Evolutionary conservation across 1,140 invertebrate genomes (phyloP).

Genomic region (Mercenaria mercenaria): DNA sequence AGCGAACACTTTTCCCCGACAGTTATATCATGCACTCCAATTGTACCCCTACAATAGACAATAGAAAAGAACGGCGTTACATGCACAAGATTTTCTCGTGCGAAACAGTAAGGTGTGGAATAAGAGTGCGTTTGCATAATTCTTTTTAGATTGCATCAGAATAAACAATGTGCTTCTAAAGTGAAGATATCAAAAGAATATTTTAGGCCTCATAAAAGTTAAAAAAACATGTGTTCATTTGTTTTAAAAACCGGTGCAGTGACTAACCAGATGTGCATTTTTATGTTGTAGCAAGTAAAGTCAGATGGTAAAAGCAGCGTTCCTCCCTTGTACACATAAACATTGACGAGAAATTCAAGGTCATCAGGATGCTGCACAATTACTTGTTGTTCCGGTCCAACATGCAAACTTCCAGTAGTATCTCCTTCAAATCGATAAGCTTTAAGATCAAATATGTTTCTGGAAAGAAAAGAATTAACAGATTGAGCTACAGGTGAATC

Average conservation of each 20-base stretch:
- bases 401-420: conserved; percentile 73
- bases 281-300: conserved; percentile 73
- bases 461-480: neutral
- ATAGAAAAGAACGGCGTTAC: too few species aligned
- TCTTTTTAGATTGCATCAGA: too few species aligned
- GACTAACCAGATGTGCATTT: conserved; percentile 73
- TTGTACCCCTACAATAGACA: conserved; percentile 70
- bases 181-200: too few species aligned
- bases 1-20: conserved; percentile 75
- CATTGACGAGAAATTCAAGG: conserved; percentile 74
- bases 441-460: conserved; percentile 63
- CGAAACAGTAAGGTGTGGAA: too few species aligned
- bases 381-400: conserved; percentile 72
- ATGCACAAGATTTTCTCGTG: too few species aligned
- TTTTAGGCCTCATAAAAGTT: too few species aligned
- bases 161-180: too few species aligned
- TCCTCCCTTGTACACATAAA: conserved; percentile 78
- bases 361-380: conserved; percentile 75
- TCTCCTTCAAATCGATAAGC: conserved; percentile 74
- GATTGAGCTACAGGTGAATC: neutral
- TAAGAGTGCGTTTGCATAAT: too few species aligned
- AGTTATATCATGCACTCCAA: conserved; percentile 74
- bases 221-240: too few species aligned
- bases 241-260: too few species aligned
- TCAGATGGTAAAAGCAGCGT: conserved; percentile 72